A percentile compares a stretch with the other conserved stretches of the same genome.
phyloP scores from a whole-genome alignment of 2,888 invertebrate genomes.

The Blastobasis lacticolella region DNA sequence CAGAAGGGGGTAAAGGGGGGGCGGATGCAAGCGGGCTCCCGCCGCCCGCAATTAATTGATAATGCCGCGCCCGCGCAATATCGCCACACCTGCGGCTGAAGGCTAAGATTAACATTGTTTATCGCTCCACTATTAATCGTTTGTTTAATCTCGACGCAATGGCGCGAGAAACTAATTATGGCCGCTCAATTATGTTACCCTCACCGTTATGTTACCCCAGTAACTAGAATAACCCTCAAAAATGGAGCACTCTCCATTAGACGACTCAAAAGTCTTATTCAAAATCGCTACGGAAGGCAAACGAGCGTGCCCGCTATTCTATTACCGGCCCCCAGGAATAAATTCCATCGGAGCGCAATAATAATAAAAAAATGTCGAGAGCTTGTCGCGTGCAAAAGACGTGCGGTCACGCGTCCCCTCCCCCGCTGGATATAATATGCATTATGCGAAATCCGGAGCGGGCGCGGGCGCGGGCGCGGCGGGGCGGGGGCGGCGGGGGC shows the following conservation, averaged over 20 bases:
- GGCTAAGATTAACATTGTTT: conserved; percentile 60
- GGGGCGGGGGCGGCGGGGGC: conserved; percentile 39
- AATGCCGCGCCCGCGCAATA: conserved; percentile 26
- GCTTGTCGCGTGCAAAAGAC: conserved; percentile 72
- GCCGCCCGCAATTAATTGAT: conserved; percentile 45
- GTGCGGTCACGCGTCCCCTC: conserved; percentile 62
- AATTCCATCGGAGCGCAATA: conserved; percentile 72
- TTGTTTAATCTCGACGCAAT: conserved; percentile 49
- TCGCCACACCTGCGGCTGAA: conserved; percentile 54
- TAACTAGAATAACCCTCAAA: conserved; percentile 57
- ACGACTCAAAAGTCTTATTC: conserved; percentile 72
- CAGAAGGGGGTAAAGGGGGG: conserved; percentile 10
- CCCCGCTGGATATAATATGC: conserved; percentile 63
- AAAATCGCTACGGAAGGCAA: conserved; percentile 54
- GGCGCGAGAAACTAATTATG: conserved; percentile 53
- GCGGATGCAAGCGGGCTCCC: conserved; percentile 21
- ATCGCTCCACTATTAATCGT: conserved; percentile 53
- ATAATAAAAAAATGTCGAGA: conserved; percentile 74
- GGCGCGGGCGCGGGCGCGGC: conserved; percentile 14
- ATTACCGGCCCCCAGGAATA: conserved; percentile 59
- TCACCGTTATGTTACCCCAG: conserved; percentile 14
- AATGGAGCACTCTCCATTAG: conserved; percentile 62
- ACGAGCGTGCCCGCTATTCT: conserved; percentile 59
- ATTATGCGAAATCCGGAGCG: conserved; percentile 74
- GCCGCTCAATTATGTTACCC: conserved; percentile 18